These are phyloP conservation scores for Agonopterix arenella DNA, from an alignment of 2,888 invertebrate species.

Conservation along the genomic window DNA sequence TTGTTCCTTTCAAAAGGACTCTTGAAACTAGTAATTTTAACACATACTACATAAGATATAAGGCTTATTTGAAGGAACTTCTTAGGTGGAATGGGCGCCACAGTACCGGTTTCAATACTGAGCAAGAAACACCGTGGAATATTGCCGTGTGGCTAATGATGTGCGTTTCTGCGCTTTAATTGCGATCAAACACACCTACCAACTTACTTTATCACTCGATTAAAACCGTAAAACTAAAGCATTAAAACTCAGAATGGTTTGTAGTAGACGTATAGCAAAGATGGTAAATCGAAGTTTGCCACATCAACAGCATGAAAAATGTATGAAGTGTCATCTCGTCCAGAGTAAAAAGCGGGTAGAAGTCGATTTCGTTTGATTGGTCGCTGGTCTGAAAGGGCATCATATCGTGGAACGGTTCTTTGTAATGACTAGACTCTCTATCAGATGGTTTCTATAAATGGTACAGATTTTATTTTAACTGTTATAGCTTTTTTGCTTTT, in stretches of 20 bases:
- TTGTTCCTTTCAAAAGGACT: no score
- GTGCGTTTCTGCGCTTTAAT: constrained; percentile 71
- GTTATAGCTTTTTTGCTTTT: no score
- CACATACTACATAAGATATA: no score
- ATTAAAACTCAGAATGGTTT: constrained; percentile 20
- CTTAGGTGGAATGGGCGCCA: no score
- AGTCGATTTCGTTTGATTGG: constrained; percentile 46
- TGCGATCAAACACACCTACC: constrained; percentile 60
- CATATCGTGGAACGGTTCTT: constrained; percentile 30
- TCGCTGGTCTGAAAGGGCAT: constrained; percentile 49
- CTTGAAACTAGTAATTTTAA: no score
- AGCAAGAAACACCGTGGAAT: constrained; percentile 72
- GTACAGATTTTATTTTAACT: no score
- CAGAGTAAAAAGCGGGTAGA: constrained; percentile 51
- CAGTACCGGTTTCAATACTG: constrained; percentile 11
- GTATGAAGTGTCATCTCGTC: constrained; percentile 63
- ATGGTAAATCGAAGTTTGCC: constrained; percentile 37
- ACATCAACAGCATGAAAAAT: constrained; percentile 65
- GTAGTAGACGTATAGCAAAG: constrained; percentile 3
- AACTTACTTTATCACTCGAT: constrained; percentile 18
- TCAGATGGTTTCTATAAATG: no score
- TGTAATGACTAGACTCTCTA: constrained; percentile 1
- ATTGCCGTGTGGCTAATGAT: constrained; percentile 72
- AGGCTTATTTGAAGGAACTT: no score
- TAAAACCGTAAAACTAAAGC: constrained; percentile 5